phyloP scores from a whole-genome alignment of 2,888 invertebrate species.

The Eupsilia transversa region DNA sequence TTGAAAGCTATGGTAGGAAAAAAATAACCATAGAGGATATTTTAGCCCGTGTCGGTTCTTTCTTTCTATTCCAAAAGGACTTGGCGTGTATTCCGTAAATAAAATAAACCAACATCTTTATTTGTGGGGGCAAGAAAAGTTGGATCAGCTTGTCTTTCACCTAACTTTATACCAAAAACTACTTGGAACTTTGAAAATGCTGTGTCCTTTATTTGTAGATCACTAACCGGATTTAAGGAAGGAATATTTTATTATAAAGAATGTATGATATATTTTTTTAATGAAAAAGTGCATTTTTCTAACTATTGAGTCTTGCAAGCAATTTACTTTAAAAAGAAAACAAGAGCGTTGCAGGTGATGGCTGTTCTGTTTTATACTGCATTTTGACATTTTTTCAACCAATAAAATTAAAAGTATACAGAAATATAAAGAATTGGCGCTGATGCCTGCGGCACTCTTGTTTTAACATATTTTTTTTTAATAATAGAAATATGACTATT shows the following conservation, averaged over 20 bases:
- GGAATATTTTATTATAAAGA: background rate
- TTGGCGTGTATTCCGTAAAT: background rate
- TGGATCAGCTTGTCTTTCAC: slow-evolving; percentile 6
- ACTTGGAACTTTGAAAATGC: slow-evolving; percentile 3
- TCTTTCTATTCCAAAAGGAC: background rate
- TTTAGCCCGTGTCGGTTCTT: background rate
- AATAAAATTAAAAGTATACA: background rate
- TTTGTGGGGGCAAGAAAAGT: slow-evolving; percentile 18
- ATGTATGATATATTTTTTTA: background rate
- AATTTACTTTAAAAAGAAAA: slow-evolving; percentile 14
- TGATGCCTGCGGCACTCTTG: slow-evolving; percentile 65
- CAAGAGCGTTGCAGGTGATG: slow-evolving; percentile 62
- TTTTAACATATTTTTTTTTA: slow-evolving; percentile 30
- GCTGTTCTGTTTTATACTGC: slow-evolving; percentile 25
- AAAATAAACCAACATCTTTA: slow-evolving; percentile 42
- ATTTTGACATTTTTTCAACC: slow-evolving; percentile 55
- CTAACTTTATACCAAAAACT: slow-evolving; percentile 17
- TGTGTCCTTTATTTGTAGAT: background rate
- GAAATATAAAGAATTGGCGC: background rate
- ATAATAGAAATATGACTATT: background rate
- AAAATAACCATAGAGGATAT: background rate
- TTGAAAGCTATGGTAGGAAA: background rate
- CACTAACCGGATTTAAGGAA: background rate
- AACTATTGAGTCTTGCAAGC: slow-evolving; percentile 61
- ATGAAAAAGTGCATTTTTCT: background rate